phyloP scores from a whole-genome alignment of 2,113 vertebrate species.

The Panthera uncia region DNA sequence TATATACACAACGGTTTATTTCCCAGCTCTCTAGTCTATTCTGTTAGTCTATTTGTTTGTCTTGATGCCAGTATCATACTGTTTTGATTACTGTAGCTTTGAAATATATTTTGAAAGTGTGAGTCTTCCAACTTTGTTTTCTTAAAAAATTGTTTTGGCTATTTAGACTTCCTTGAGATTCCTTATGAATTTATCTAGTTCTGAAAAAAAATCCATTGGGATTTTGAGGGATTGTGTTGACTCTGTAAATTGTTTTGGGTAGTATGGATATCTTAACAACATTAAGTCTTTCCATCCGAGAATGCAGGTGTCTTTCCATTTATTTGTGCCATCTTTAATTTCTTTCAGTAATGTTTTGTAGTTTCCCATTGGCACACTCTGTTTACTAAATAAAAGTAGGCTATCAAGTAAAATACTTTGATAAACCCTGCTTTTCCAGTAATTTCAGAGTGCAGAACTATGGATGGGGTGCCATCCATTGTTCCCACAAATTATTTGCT shows the following conservation, averaged over 20 bases:
- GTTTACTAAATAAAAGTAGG: slow-evolving; percentile 27
- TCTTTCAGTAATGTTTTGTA: not conserved
- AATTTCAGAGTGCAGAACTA: not conserved
- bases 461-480: not conserved
- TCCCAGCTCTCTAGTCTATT: not conserved
- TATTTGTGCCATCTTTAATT: slow-evolving; percentile 11
- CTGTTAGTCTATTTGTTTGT: not conserved
- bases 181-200: slow-evolving; percentile 9
- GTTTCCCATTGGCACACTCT: not conserved
- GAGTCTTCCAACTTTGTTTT: not conserved
- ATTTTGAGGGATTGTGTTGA: slow-evolving; percentile 10
- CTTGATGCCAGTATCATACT: not conserved
- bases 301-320: not conserved
- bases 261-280: not conserved
- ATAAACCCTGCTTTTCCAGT: slow-evolving; percentile 31
- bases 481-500: slow-evolving; percentile 8
- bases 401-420: slow-evolving; percentile 12
- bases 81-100: slow-evolving; percentile 4
- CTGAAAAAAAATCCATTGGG: not conserved
- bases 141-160: not conserved
- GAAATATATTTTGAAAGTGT: slow-evolving; percentile 7
- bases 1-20: not conserved
- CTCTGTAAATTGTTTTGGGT: not conserved
- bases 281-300: not conserved
- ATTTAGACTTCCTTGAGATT: not conserved